Base-by-base conservation (phyloP, 2,888 invertebrate genomes). In the Tenthredo mesomela region DNA sequence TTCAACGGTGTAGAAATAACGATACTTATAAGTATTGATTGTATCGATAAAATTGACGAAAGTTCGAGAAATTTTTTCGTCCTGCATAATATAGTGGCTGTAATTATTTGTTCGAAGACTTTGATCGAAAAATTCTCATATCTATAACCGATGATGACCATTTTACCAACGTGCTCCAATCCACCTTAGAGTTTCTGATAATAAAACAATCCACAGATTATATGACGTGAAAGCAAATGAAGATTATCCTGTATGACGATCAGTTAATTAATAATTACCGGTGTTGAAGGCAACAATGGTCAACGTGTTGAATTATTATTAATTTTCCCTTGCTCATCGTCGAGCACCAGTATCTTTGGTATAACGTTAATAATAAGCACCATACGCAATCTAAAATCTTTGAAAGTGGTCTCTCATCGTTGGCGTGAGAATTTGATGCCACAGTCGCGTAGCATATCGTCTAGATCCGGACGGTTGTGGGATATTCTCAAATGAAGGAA, bases 371-470 rank as follows among this genome's bases (percentile, higher is more conserved):
- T 71, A 71, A 71, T 40, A 71, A 71, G 40, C 50, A 29, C 47
- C 25, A 54, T 80, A 80, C 80, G 80, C 61, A 80, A 80, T 80
- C 80, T 80, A 3, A 40, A 80, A 80, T 80, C 80, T 80, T 40
- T 80, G 80, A 80, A 80, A 80, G 80, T 80, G 80, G 80, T 80
- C 80, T 58, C 54, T 50, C 77, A 77, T 73, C 71, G 40, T 43
- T 61, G 61, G 58, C 80, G 80, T 80, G 80, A 80, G 80, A 80
- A 80, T 12, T n/a, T 80, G 80, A 80, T 80, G 58, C 37, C 61
- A 61, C 33, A 33, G 50, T 18, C 50, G 29, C 50, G 25, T 7
- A n/a, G 40, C 37, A 21, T 29, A 61, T 61, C 80, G 80, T 61
- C 47, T 61, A 40, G 29, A 29, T 61, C 58, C 58, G n/a, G 21